Base-by-base conservation (phyloP, 2,113 vertebrate species). In the Polyodon spathula region DNA sequence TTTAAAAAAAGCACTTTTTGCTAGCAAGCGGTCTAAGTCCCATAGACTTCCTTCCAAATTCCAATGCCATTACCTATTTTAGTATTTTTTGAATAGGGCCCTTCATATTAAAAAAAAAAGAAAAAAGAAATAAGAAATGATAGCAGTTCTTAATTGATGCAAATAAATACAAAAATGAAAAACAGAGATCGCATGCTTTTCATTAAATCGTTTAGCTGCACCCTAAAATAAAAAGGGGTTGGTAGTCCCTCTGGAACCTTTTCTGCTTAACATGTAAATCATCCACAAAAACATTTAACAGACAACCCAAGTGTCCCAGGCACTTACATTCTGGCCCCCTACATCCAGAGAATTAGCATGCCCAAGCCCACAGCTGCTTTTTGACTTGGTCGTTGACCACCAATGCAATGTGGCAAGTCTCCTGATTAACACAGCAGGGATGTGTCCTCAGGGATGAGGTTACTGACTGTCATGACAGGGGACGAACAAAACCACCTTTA, bases 191-290 rank as follows among this genome's bases (percentile, higher is more conserved):
- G 59, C 39, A 27, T 27, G 27, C 66, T 66, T 37, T 54, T 55
- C 73, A 71, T 72, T 77, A 84, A 84, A 84, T 78, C 73, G 75
- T 82, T 69, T 54, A 80, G 82, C 80, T 81, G 82, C 71, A 57
- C 76, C 80, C 81, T 83, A 75, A 85, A 84, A 85, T 82, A 79
- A 78, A 78, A 79, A 84, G 84, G 71, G 80, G 85, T 79, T 78
- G 76, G 78, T 78, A 78, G 82, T 87, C 86, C 69, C 86, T 85
- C 81, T 76, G 65, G 74, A 73, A 70, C 73, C 58, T 60, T 68
- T 73, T 64, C 55, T 54, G 15, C 59, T 44, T 38, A n/a, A 58
- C 59, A 54, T 59, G 64, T 11, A 17, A 60, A 61, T 52, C 12
- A 48, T 37, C 59, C 40, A 6, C 15, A 71, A 58, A 65, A 71